Percentiles rank a stretch among this genome's conserved stretches.
Conservation (phyloP, 2,113 vertebrate species). For the Ochotona princeps region DNA sequence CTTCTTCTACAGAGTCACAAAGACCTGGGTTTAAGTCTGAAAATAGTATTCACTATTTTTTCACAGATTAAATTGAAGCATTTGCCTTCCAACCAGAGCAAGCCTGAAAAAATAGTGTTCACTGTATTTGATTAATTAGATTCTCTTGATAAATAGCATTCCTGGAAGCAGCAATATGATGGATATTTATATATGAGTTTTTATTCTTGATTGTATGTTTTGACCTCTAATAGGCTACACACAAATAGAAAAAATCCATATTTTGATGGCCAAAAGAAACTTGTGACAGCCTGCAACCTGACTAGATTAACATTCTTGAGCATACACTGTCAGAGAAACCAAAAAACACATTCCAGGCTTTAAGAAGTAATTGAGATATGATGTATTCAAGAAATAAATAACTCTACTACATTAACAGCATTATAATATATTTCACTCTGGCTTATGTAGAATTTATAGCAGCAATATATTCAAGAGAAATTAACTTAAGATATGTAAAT, state of each 20-base stretch:
- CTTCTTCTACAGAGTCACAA: neutral
- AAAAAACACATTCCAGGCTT: neutral
- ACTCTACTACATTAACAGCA: slow-evolving; percentile 60
- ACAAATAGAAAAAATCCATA: neutral
- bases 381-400: slow-evolving; percentile 68
- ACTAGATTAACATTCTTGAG: neutral
- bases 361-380: slow-evolving; percentile 31
- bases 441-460: slow-evolving; percentile 49
- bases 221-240: neutral
- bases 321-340: neutral
- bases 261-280: neutral
- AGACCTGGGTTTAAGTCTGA: neutral
- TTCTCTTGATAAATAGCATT: slow-evolving; percentile 4
- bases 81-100: neutral
- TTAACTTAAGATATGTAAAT: slow-evolving; percentile 66
- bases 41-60: slow-evolving; percentile 37
- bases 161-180: neutral
- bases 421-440: slow-evolving; percentile 67
- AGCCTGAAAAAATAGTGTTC: neutral
- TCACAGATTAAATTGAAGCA: slow-evolving; percentile 33
- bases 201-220: slow-evolving; percentile 33
- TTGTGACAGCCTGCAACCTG: slow-evolving; percentile 5
- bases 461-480: slow-evolving; percentile 64
- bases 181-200: neutral
- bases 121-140: slow-evolving; percentile 49